These are phyloP conservation scores for Percopsis transmontana DNA, from an alignment of 2,113 vertebrate genomes.

Conservation along the genomic window DNA sequence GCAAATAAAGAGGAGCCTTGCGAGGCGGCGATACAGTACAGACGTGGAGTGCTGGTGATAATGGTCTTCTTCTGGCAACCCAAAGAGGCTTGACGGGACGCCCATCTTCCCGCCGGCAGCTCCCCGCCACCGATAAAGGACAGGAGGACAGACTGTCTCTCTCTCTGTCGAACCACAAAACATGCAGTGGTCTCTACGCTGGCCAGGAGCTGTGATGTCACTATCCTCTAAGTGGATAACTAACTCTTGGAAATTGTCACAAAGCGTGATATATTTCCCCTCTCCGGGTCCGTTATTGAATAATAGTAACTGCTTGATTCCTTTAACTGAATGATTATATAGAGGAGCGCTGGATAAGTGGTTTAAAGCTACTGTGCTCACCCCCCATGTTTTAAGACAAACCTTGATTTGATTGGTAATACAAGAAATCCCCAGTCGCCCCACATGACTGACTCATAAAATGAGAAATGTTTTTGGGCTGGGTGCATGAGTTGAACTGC, in stretches of 20 bases:
- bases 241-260: too few species aligned
- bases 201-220: constrained; percentile 28
- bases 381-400: too few species aligned
- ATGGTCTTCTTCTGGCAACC: constrained; percentile 64
- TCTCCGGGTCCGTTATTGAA: too few species aligned
- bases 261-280: too few species aligned
- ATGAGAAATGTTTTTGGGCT: too few species aligned
- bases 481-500: constrained; percentile 18
- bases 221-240: not conserved
- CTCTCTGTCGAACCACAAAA: constrained; percentile 23
- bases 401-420: too few species aligned
- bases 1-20: constrained; percentile 58
- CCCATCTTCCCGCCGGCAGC: constrained; percentile 39
- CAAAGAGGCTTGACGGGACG: constrained; percentile 60
- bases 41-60: constrained; percentile 60
- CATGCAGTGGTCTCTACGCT: constrained; percentile 6
- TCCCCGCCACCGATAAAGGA: constrained; percentile 57
- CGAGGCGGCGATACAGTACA: constrained; percentile 57
- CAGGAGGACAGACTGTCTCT: constrained; percentile 34
- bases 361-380: too few species aligned
- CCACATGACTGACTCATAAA: too few species aligned
- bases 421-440: too few species aligned
- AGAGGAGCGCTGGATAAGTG: too few species aligned
- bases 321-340: too few species aligned
- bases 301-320: too few species aligned